Evolutionary conservation across 1,140 invertebrate genomes (phyloP).

Genomic region (Nomia melanderi): DNA sequence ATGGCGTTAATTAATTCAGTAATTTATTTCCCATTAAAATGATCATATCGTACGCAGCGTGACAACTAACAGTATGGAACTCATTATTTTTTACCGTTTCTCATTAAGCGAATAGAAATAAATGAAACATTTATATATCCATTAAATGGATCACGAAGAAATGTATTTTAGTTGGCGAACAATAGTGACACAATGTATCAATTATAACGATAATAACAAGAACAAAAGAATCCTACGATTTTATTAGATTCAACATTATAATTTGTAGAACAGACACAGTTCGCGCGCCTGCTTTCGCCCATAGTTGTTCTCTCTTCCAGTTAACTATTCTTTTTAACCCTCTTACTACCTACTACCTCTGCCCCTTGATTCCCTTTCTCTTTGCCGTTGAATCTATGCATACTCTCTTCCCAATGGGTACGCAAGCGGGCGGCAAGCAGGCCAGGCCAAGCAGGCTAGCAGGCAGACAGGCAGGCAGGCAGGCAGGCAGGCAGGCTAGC

Average conservation of each 20-base stretch:
- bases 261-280: slow-evolving; percentile 2
- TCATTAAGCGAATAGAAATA: background rate
- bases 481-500: background rate
- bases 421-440: slow-evolving; percentile 13
- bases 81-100: background rate
- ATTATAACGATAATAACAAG: background rate
- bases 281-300: slow-evolving; percentile 36
- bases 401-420: slow-evolving; percentile 42
- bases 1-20: background rate
- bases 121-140: background rate
- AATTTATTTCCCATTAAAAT: background rate
- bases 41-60: background rate
- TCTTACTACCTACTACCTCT: slow-evolving; percentile 24
- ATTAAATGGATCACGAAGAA: background rate
- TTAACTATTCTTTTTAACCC: slow-evolving; percentile 37
- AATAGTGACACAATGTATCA: background rate
- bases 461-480: background rate
- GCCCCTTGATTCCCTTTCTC: slow-evolving; percentile 39
- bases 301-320: slow-evolving; percentile 7
- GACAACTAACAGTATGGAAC: background rate
- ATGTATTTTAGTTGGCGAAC: background rate
- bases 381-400: background rate
- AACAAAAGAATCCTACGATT: background rate
- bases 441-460: background rate
- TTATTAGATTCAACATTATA: background rate